phyloP scores from a whole-genome alignment of 2,797 vertebrate genomes.

The Triplophysa bombifrons region DNA sequence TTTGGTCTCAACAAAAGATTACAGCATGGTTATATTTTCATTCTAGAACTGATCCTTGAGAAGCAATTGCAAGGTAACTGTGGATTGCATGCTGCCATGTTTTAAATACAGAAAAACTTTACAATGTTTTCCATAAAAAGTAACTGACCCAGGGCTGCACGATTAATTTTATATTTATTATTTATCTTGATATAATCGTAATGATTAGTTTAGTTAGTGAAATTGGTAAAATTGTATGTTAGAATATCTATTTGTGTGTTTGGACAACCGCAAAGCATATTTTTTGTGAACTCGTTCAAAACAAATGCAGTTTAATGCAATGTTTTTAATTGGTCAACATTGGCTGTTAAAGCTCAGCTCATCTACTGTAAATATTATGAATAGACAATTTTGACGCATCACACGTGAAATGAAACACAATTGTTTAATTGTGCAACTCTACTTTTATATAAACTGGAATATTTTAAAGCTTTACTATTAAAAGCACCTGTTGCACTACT shows the following conservation, averaged over 20 bases:
- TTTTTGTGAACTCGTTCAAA: not conserved
- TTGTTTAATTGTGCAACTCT: not conserved
- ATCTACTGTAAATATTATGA: not conserved
- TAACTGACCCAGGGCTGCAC: slow-evolving; percentile 18
- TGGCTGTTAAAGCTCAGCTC: not conserved
- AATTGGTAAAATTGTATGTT: not conserved
- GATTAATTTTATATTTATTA: not conserved
- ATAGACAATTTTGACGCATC: not conserved
- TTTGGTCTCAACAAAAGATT: slow-evolving; percentile 26
- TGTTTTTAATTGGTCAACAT: not conserved
- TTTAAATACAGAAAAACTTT: slow-evolving; percentile 47
- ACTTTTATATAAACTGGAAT: slow-evolving; percentile 24
- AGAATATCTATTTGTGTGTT: not conserved
- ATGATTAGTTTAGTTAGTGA: not conserved
- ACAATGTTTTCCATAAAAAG: slow-evolving; percentile 51
- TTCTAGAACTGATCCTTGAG: slow-evolving; percentile 76
- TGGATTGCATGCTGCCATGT: slow-evolving; percentile 66
- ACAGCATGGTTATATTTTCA: slow-evolving; percentile 71
- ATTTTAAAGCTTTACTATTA: slow-evolving; percentile 25
- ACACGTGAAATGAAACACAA: not conserved
- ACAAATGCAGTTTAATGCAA: not conserved
- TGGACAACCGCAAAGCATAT: not conserved
- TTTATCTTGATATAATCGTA: not conserved
- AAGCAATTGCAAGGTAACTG: slow-evolving; percentile 79
- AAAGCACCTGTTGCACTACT: slow-evolving; percentile 18